Evolutionary conservation across 2,888 invertebrate genomes (phyloP).

Genomic region (Leucophenga maculata): DNA sequence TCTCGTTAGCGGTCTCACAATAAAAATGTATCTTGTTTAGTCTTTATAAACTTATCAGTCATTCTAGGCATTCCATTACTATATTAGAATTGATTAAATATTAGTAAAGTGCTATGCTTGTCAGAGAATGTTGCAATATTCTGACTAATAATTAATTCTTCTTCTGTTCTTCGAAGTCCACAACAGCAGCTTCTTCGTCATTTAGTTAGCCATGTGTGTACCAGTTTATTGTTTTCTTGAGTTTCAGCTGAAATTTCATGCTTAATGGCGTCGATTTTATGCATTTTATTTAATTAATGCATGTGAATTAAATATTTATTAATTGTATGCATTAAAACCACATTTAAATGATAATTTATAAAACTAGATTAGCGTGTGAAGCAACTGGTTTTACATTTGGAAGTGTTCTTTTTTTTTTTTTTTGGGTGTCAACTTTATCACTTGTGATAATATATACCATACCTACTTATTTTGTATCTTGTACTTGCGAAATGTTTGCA

Average conservation of each 20-base stretch:
- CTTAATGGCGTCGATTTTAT: not conserved
- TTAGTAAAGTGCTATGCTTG: no score
- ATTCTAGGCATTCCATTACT: no score
- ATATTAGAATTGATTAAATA: no score
- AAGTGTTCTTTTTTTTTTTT: not conserved
- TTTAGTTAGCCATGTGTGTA: no score
- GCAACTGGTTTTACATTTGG: not conserved
- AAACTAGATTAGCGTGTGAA: not conserved
- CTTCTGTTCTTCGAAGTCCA: no score
- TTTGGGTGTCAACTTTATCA: not conserved
- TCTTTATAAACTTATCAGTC: no score
- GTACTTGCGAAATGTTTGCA: not conserved
- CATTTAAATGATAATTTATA: slow-evolving; percentile 8
- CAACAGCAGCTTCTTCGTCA: no score
- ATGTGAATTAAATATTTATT: slow-evolving; percentile 6
- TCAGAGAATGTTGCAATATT: no score
- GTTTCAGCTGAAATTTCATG: not conserved
- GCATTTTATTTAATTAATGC: slow-evolving; percentile 2
- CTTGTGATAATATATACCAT: not conserved
- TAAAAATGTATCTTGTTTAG: no score
- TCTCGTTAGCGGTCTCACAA: no score
- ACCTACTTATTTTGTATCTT: not conserved
- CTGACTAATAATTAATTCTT: no score
- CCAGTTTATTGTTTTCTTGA: no score
- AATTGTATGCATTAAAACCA: slow-evolving; percentile 23